Percentiles rank a stretch among this genome's conserved stretches.
Conservation (phyloP, 2,888 invertebrate genomes). For the Trissolcus japonicus region DNA sequence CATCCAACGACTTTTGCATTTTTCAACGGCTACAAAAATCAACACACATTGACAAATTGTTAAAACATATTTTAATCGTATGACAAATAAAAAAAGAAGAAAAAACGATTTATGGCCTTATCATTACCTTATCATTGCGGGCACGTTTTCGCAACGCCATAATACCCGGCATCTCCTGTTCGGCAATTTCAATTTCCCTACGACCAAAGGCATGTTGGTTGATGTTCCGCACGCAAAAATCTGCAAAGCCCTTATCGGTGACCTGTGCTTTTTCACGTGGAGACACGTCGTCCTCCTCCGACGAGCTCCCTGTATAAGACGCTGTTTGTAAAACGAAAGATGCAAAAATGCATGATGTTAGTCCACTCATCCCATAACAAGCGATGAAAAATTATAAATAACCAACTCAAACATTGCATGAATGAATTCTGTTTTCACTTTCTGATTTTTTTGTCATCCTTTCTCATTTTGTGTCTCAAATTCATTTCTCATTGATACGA, state of each 20-base stretch:
- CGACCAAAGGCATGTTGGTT: slow-evolving; percentile 95
- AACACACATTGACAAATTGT: background rate
- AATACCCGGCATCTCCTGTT: slow-evolving; percentile 99
- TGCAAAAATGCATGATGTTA: slow-evolving; percentile 65
- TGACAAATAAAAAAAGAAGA: too few relatives aligned
- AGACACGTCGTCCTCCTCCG: slow-evolving; percentile 94
- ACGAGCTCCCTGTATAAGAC: slow-evolving; percentile 88
- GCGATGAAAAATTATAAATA: slow-evolving; percentile 47
- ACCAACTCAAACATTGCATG: slow-evolving; percentile 14
- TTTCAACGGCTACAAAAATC: slow-evolving; percentile 82
- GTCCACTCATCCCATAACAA: slow-evolving; percentile 55
- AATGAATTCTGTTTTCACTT: background rate
- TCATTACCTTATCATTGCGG: slow-evolving; percentile 86
- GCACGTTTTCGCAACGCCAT: slow-evolving; percentile 95
- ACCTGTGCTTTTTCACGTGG: slow-evolving; percentile 95
- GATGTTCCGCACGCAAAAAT: slow-evolving; percentile 96
- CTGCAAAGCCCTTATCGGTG: slow-evolving; percentile 88
- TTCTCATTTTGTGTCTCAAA: too few relatives aligned
- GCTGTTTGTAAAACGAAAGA: slow-evolving; percentile 67
- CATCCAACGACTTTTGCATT: slow-evolving; percentile 98
- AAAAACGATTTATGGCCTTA: too few relatives aligned
- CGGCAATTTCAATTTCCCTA: slow-evolving; percentile 97
- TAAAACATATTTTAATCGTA: too few relatives aligned
- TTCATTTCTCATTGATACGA: too few relatives aligned
- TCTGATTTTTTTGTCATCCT: background rate